Conservation (phyloP, 2,888 invertebrate genomes). For the Hyles lineata region DNA sequence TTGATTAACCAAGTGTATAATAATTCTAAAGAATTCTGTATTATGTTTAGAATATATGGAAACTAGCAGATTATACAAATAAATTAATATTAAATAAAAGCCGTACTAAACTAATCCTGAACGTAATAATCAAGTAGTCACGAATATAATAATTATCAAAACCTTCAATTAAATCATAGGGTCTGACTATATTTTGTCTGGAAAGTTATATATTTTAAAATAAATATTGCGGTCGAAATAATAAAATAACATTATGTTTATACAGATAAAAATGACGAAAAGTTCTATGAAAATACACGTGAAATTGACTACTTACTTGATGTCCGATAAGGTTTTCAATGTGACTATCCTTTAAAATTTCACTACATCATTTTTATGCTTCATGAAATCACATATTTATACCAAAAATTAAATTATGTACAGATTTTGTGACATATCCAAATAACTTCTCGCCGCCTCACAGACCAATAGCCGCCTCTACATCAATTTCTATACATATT, state of each 20-base stretch:
- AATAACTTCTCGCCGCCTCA: background rate
- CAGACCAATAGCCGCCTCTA: background rate
- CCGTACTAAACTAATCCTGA: background rate
- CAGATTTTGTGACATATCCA: background rate
- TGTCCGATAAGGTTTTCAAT: conserved; percentile 8
- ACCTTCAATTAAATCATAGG: background rate
- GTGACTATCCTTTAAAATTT: background rate
- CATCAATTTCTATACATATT: too few relatives aligned
- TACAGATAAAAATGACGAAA: background rate
- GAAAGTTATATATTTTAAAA: background rate
- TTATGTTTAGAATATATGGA: too few relatives aligned
- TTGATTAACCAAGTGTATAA: too few relatives aligned
- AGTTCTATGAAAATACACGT: conserved; percentile 2
- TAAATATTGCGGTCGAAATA: background rate
- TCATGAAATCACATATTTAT: background rate
- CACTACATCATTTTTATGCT: background rate
- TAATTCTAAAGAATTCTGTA: too few relatives aligned
- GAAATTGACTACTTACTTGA: conserved; percentile 22
- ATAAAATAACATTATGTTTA: background rate
- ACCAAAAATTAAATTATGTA: background rate
- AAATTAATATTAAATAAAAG: too few relatives aligned
- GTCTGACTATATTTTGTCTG: background rate
- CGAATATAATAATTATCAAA: background rate
- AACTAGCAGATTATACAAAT: too few relatives aligned
- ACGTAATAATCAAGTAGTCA: background rate